phyloP scores from a whole-genome alignment of 2,797 vertebrate species.

The Rhinoraja longicauda region DNA sequence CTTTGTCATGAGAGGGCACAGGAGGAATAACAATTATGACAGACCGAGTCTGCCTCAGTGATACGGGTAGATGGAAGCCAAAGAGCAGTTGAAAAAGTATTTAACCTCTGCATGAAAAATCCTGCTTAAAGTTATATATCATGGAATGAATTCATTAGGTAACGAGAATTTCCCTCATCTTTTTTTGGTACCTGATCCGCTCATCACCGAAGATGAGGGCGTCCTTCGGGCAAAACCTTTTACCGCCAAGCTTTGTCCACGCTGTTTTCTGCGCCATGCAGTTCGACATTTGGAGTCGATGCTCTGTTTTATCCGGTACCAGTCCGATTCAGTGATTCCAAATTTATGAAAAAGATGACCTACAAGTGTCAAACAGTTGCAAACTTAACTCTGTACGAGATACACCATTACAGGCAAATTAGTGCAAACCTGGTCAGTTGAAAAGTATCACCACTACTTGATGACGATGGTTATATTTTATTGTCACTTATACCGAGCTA shows the following conservation, averaged over 20 bases:
- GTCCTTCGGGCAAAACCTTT: conserved; percentile 95
- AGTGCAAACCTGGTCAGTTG: neutral
- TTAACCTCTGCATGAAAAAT: neutral
- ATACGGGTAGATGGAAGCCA: neutral
- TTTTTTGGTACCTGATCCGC: conserved; percentile 54
- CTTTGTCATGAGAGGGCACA: neutral
- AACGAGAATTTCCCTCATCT: neutral
- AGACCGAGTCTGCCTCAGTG: neutral
- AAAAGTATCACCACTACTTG: neutral
- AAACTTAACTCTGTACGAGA: neutral
- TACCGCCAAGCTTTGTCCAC: conserved; percentile 91
- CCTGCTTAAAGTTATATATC: neutral
- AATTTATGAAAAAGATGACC: conserved; percentile 97
- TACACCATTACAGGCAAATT: neutral
- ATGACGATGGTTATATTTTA: too few relatives aligned
- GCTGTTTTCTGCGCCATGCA: conserved; percentile 92
- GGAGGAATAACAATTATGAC: neutral
- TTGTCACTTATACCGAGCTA: too few relatives aligned
- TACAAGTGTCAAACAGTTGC: conserved; percentile 48
- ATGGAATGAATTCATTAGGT: neutral
- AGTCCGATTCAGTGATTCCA: conserved; percentile 87
- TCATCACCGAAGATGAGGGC: conserved; percentile 65
- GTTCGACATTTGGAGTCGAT: conserved; percentile 98
- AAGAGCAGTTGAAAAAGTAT: neutral
- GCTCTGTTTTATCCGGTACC: conserved; percentile 98